Conservation (phyloP, 2,113 vertebrate genomes). For the Chauna torquata region DNA sequence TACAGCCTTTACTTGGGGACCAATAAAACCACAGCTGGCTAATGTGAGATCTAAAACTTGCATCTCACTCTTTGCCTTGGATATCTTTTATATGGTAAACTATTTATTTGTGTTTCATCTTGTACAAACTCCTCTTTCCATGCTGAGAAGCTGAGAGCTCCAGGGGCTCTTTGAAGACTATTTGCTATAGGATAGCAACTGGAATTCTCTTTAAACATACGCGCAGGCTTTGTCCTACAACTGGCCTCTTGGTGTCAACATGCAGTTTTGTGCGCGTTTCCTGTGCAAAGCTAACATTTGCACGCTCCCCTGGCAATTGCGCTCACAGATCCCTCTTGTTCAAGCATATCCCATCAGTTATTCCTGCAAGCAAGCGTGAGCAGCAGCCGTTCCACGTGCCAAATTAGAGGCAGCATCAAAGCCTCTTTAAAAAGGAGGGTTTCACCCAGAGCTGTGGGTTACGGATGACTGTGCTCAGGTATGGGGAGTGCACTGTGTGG, state of each 20-base stretch:
- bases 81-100: slow-evolving; percentile 63
- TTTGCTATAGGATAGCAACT: slow-evolving; percentile 68
- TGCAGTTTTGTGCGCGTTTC: slow-evolving; percentile 17
- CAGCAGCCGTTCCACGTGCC: slow-evolving; percentile 24
- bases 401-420: neutral
- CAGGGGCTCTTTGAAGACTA: slow-evolving; percentile 76
- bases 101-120: slow-evolving; percentile 74
- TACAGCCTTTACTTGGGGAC: slow-evolving; percentile 66
- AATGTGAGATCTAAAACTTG: slow-evolving; percentile 65
- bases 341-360: slow-evolving; percentile 17
- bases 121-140: slow-evolving; percentile 60
- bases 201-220: slow-evolving; percentile 70
- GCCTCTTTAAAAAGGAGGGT: neutral
- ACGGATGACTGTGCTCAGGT: neutral
- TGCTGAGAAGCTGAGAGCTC: slow-evolving; percentile 69
- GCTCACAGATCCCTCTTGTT: slow-evolving; percentile 45
- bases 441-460: neutral
- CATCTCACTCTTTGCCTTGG: slow-evolving; percentile 54
- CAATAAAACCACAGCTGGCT: slow-evolving; percentile 73
- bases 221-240: slow-evolving; percentile 55
- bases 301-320: slow-evolving; percentile 34
- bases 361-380: slow-evolving; percentile 3
- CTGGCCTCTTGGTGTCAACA: slow-evolving; percentile 63
- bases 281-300: slow-evolving; percentile 65
- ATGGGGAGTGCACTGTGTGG: neutral